Evolutionary conservation across 2,113 vertebrate genomes (phyloP).

Genomic region (Zapornia atra): DNA sequence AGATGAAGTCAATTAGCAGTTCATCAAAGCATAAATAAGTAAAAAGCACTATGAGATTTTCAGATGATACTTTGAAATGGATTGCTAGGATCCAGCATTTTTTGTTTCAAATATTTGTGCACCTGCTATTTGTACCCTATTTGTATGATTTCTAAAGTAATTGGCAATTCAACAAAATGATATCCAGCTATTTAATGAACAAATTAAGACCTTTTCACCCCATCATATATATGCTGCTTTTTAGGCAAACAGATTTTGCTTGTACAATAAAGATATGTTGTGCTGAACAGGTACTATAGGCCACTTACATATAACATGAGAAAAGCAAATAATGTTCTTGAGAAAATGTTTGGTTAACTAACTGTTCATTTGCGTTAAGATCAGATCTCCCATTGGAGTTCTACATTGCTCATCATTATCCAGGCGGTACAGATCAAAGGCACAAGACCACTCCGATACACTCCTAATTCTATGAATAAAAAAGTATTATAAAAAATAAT

Average conservation of each 20-base stretch:
- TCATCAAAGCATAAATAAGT: constrained; percentile 54
- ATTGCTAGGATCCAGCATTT: constrained; percentile 28
- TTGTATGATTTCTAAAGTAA: constrained; percentile 21
- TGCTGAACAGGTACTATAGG: constrained; percentile 76
- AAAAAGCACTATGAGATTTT: constrained; percentile 47
- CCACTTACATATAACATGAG: constrained; percentile 45
- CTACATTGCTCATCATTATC: background rate
- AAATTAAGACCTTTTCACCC: constrained; percentile 38
- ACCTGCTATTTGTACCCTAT: constrained; percentile 31
- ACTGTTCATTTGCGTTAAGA: constrained; percentile 23
- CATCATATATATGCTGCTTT: constrained; percentile 62
- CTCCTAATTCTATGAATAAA: background rate
- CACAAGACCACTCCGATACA: constrained; percentile 36
- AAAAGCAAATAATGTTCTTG: background rate
- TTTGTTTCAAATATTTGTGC: constrained; percentile 27
- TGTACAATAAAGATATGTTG: constrained; percentile 82
- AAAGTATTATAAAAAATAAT: background rate
- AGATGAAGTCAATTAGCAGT: constrained; percentile 72
- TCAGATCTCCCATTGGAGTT: constrained; percentile 4
- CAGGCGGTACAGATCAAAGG: constrained; percentile 29
- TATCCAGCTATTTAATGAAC: constrained; percentile 46
- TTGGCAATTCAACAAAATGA: constrained; percentile 65
- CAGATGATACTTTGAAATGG: constrained; percentile 17
- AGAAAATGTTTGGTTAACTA: constrained; percentile 33
- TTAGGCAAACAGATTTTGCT: constrained; percentile 76